Evolutionary conservation across 1,140 invertebrate genomes (phyloP), one percentile per base, ranked within the genome.

Genomic region (Calephelis virginiensis): DNA sequence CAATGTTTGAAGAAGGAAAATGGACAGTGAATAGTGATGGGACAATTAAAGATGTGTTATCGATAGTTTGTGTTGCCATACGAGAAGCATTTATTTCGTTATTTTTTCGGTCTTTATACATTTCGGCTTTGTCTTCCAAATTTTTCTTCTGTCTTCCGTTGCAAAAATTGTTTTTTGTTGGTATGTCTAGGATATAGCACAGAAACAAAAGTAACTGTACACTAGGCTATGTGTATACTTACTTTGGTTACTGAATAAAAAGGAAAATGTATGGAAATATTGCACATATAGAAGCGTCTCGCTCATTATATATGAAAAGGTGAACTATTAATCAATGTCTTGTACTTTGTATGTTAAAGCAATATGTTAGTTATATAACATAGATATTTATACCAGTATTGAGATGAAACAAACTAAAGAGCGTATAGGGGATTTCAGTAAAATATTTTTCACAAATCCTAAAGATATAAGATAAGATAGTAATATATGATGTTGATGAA

Each of bases 311-410:
- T 72, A 78, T 72, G 74, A 73, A 86, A 85, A 89, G 86, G 88
- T 86, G 86, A 89, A 89, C 85, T 85, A 81, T 78, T 72, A 78
- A 83, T 81, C 84, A 76, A 85, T 88, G 86, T 90, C 88, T 90
- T 90, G 88, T 89, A 73, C 77, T 81, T 56, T 56, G 53, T 56
- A 28, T 37, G 53, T 56, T 75, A 71, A 64, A 61, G 37, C 61
- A 64, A 61, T 68, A 49, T 17, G 47, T 68, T 62, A 53, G 65
- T 61, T 40, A 68, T 50, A 6, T 60, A 68, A 72, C 61, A 71
- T 70, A 73, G 64, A 76, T 76, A 66, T 80, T 71, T 77, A 63
- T 82, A 73, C 73, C 82, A 86, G 82, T 89, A 89, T 89, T 89
- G 78, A 77, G 78, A 85, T 68, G 67, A 66, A 80, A 82, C 70